These are phyloP conservation scores for Ursus arctos DNA, from an alignment of 2,113 vertebrate genomes.

Conservation along the genomic window DNA sequence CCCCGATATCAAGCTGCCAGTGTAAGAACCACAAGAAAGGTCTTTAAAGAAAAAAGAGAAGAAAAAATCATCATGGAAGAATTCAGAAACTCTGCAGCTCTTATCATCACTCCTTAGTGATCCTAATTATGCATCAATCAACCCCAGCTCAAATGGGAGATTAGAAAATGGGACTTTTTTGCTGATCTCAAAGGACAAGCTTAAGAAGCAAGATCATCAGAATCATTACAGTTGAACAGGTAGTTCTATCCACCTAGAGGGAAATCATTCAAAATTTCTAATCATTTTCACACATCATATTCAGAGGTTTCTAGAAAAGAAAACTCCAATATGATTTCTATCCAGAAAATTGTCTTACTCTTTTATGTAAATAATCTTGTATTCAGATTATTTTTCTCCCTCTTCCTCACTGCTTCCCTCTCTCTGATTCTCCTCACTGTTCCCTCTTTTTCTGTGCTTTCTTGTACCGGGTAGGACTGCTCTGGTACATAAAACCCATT, in stretches of 20 bases:
- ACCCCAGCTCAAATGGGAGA: constrained; percentile 70
- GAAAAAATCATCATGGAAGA: constrained; percentile 72
- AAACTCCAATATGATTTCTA: neutral
- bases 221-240: constrained; percentile 5
- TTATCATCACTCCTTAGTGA: constrained; percentile 80
- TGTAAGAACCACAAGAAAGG: constrained; percentile 28
- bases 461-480: neutral
- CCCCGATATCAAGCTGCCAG: neutral
- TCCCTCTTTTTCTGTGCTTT: neutral
- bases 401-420: neutral
- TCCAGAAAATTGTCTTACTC: neutral
- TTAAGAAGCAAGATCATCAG: constrained; percentile 48
- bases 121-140: constrained; percentile 85
- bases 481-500: neutral
- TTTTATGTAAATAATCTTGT: neutral
- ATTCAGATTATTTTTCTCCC: neutral
- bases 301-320: constrained; percentile 5
- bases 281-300: neutral
- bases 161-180: constrained; percentile 67
- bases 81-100: constrained; percentile 55
- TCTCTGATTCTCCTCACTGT: neutral
- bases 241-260: neutral
- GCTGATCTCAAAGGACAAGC: constrained; percentile 81
- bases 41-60: constrained; percentile 26
- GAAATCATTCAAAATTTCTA: constrained; percentile 5